phyloP scores from a whole-genome alignment of 2,113 vertebrate genomes.

The Aspidoscelis tigris region DNA sequence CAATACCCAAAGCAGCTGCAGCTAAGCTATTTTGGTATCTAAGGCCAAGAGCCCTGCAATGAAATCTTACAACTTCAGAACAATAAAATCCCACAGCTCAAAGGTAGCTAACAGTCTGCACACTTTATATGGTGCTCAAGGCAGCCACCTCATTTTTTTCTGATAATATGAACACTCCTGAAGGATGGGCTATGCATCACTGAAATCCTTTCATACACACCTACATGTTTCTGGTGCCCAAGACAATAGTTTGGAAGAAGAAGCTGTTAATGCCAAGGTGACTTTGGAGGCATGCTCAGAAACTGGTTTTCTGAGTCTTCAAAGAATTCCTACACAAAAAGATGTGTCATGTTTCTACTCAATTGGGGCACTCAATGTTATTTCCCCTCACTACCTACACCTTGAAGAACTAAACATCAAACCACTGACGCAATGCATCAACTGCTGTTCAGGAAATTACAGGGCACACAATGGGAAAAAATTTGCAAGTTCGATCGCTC shows the following conservation, averaged over 20 bases:
- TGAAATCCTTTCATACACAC: background rate
- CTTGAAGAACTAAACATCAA: conserved; percentile 15
- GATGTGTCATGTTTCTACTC: background rate
- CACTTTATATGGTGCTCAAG: too few relatives aligned
- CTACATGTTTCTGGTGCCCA: background rate
- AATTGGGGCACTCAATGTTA: background rate
- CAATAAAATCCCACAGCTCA: too few relatives aligned
- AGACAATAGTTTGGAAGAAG: too few relatives aligned
- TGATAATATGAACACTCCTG: too few relatives aligned
- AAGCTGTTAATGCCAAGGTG: background rate
- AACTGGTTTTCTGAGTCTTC: background rate
- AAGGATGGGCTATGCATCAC: background rate
- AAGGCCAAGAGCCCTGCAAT: too few relatives aligned
- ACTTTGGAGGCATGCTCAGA: too few relatives aligned
- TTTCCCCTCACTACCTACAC: conserved; percentile 12
- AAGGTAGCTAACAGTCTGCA: too few relatives aligned
- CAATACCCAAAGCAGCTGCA: too few relatives aligned
- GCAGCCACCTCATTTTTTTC: too few relatives aligned
- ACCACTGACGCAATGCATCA: background rate
- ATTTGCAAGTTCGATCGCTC: background rate
- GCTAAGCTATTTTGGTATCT: too few relatives aligned
- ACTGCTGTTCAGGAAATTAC: background rate
- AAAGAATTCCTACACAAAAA: background rate
- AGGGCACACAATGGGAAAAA: background rate
- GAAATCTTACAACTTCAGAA: too few relatives aligned